Base-by-base conservation (phyloP, 2,888 invertebrate species). In the Drymonia ruficornis region DNA sequence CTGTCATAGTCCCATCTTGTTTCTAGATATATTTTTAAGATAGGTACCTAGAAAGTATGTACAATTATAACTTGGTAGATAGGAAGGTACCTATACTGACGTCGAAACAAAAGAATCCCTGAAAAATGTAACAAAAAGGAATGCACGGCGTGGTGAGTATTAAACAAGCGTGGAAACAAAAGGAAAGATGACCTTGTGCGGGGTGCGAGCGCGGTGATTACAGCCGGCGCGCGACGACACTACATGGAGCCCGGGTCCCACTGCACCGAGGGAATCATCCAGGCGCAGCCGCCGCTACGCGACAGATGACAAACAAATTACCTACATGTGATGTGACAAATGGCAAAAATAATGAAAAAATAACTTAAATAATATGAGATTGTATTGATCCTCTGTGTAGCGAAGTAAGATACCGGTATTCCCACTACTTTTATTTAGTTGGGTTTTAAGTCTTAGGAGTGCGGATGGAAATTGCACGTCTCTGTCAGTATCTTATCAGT, bases 171-270 rank as follows among this genome's bases (percentile, higher is more conserved):
- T 34, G 50, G 49, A 48, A 73, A 74, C 72, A 75, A 75, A 74
- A 68, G 55, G 65, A 74, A 76, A 70, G 73, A 75, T 76, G 77
- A 81, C 81, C 83, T 83, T 81, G 64, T 63, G 54, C 64, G 67
- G 64, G n/a, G 76, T 67, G 74, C 63, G 64, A 63, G 55, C 61
- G 63, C 61, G 63, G 66, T 73, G 70, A 73, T 74, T 72, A 75
- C 52, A 59, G 53, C 45, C 49, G 38, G 52, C 48, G 23, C 38
- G 55, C 55, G 70, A 63, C 62, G 70, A 72, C 68, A 76, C 77
- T 82, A 88, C 83, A 90, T 79, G 62, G 87, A 83, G 63, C 80
- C 83, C 43, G 87, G 87, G 67, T 91, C 83, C 92, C 92, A 92
- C 58, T 81, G 77, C 79, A 92, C 84, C 31, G 86, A 78, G 59